Percentiles rank a stretch among this genome's conserved stretches.
These are phyloP conservation scores for Tenthredo distinguenda DNA, from an alignment of 2,888 invertebrate genomes.

Conservation along the genomic window DNA sequence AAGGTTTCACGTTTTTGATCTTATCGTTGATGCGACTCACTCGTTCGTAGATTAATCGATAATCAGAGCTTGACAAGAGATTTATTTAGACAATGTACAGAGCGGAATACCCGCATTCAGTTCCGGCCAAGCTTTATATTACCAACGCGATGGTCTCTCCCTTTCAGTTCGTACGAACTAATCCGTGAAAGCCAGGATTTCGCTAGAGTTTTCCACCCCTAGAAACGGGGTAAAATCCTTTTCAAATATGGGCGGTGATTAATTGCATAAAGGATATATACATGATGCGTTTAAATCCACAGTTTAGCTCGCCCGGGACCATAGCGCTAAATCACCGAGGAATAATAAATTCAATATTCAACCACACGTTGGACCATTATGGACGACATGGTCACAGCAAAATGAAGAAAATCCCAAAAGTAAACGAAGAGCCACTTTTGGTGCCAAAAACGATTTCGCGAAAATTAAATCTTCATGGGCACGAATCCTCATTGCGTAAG, in stretches of 20 bases:
- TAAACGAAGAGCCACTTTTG: no score
- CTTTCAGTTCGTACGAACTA: conserved; percentile 7
- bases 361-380: not conserved
- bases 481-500: no score
- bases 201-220: conserved; percentile 11
- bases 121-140: not conserved
- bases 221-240: conserved; percentile 21
- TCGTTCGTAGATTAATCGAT: not conserved
- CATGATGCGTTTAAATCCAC: conserved; percentile 44
- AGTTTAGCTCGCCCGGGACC: conserved; percentile 13
- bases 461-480: no score
- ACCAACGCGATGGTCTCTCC: conserved; percentile 21
- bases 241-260: conserved; percentile 47
- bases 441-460: no score
- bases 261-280: conserved; percentile 34
- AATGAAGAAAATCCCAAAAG: not conserved
- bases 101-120: conserved; percentile 31
- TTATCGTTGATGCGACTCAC: not conserved
- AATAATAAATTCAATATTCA: conserved; percentile 26
- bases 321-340: conserved; percentile 11
- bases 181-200: conserved; percentile 12
- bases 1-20: not conserved
- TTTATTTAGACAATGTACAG: not conserved
- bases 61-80: not conserved
- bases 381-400: not conserved